These are phyloP conservation scores for Apamea crenata DNA, from an alignment of 2,888 invertebrate genomes.

Conservation along the genomic window DNA sequence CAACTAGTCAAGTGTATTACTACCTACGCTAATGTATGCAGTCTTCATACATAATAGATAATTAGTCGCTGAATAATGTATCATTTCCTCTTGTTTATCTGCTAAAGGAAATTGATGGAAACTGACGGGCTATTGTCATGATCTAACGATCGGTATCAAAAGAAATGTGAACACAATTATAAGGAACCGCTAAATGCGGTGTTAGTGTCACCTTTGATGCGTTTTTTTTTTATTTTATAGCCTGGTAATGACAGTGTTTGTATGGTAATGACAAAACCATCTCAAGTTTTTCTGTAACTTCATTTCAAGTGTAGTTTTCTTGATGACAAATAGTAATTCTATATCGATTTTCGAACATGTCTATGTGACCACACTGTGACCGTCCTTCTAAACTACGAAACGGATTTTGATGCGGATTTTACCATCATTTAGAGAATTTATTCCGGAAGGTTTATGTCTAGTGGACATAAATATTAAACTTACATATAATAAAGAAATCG, in stretches of 20 bases:
- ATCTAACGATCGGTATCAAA: slow-evolving; percentile 56
- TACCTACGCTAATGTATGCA: slow-evolving; percentile 41
- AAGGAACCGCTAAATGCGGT: slow-evolving; percentile 52
- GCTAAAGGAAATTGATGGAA: slow-evolving; percentile 67
- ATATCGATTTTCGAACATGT: no score
- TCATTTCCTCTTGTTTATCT: slow-evolving; percentile 63
- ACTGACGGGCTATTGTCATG: slow-evolving; percentile 68
- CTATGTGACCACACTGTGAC: no score
- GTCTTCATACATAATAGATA: slow-evolving; percentile 64
- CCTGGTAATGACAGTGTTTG: slow-evolving; percentile 16
- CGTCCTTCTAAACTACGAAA: no score
- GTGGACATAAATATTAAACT: no score
- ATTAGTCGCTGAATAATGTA: slow-evolving; percentile 65
- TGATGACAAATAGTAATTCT: no score
- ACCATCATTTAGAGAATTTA: no score
- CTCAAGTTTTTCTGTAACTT: background rate
- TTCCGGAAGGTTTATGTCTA: no score
- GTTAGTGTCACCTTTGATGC: slow-evolving; percentile 42
- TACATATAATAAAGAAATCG: no score
- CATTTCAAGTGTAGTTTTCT: background rate
- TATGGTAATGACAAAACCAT: slow-evolving; percentile 6
- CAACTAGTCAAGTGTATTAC: slow-evolving; percentile 33
- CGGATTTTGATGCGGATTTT: no score
- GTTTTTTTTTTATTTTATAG: slow-evolving; percentile 26
- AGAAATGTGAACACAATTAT: slow-evolving; percentile 71